Base-by-base conservation (phyloP, 2,888 invertebrate genomes). In the Polydrusus cervinus region DNA sequence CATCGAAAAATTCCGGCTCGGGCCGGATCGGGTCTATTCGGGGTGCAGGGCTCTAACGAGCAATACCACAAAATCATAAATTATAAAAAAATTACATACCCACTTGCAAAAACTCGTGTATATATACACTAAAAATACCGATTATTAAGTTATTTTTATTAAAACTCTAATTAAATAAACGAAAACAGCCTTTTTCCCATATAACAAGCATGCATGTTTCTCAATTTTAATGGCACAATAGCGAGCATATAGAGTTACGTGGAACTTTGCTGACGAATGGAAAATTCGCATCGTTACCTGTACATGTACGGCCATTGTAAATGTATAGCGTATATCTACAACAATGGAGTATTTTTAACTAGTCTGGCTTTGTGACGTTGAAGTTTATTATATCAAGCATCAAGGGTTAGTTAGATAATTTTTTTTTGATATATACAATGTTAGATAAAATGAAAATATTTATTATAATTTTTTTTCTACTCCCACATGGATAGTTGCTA, bases 261-360 rank as follows among this genome's bases (percentile, higher is more conserved):
- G 57, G 69, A 60, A 69, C 20, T 45, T 20, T 43, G 57, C 69
- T 69, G 38, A 16, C 45, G 47, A 60, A 60, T 62, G 45, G 45
- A 69, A 60, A 60, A 60, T 69, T 60, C 51, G 53, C 53, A 66
- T 51, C 66, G 38, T 66, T 66, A 66, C 66, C 66, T 66, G 53
- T 30, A 51, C 49, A 20, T 49, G 53, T 30, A 51, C 49, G 13
- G 25, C 20, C 30, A n/a, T 45, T 66, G 53, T 66, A 66, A 2
- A 20, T 45, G 7, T 34, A 34, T 34, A 6, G 34, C 7, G 7
- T 7, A 1, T 7, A n/a, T n/a, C n/a, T 34, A 34, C 10, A 34
- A 34, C 34, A 34, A 34, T 34, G 47, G 16, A 49, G 9, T 16
- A 16, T 49, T 49, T 9, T 16, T 49, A 49, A 49, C 47, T 16